Evolutionary conservation across 2,797 vertebrate species (phyloP).

Genomic region (Bucorvus abyssinicus): DNA sequence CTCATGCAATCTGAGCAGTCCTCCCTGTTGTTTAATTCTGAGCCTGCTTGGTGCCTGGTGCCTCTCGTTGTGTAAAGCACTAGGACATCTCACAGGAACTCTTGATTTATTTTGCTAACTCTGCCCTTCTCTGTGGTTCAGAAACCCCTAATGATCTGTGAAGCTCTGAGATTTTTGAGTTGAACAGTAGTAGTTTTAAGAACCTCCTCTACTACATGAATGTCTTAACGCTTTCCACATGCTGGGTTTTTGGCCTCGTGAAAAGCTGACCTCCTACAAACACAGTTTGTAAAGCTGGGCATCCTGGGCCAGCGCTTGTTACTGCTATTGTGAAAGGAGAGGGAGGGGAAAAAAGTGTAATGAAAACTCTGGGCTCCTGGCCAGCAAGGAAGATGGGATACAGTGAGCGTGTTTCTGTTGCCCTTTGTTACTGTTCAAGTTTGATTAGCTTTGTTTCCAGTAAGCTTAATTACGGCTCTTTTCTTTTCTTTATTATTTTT

Average conservation of each 20-base stretch:
- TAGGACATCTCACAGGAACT: constrained; percentile 75
- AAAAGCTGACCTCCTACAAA: constrained; percentile 60
- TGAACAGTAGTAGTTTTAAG: constrained; percentile 62
- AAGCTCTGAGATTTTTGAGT: constrained; percentile 54
- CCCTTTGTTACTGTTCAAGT: constrained; percentile 66
- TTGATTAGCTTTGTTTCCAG: constrained; percentile 80
- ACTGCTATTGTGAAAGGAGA: constrained; percentile 44
- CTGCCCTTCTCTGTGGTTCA: constrained; percentile 70
- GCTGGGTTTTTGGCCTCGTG: constrained; percentile 48
- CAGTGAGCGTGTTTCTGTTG: constrained; percentile 68
- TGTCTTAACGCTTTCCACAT: constrained; percentile 63
- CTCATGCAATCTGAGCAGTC: constrained; percentile 71
- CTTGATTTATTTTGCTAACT: constrained; percentile 80
- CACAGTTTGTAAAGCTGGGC: constrained; percentile 14
- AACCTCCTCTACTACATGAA: constrained; percentile 27
- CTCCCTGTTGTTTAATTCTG: constrained; percentile 67
- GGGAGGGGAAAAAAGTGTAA: background rate
- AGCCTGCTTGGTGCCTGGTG: constrained; percentile 72
- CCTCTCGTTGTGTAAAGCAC: constrained; percentile 68
- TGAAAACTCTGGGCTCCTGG: constrained; percentile 74
- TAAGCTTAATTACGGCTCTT: constrained; percentile 60
- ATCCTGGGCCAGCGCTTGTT: constrained; percentile 40
- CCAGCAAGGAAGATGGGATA: constrained; percentile 75
- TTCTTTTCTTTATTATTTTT: background rate
- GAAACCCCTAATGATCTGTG: constrained; percentile 67